These are phyloP conservation scores for Euspilapteryx auroguttella DNA, from an alignment of 2,888 invertebrate genomes.

Conservation along the genomic window DNA sequence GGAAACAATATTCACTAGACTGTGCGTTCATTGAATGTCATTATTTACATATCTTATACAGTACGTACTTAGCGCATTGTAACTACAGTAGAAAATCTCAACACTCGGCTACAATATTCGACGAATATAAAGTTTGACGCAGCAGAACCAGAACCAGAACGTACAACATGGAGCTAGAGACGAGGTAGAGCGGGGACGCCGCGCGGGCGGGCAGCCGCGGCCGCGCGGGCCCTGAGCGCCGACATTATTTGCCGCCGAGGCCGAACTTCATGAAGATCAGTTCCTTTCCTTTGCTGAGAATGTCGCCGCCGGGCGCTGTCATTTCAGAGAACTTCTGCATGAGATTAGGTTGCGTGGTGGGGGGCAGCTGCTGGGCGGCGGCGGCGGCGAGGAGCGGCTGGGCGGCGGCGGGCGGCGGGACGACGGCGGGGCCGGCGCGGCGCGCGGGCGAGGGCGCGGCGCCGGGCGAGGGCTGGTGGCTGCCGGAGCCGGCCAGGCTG, in stretches of 20 bases:
- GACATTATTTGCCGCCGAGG: constrained; percentile 73
- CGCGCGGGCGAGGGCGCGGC: constrained; percentile 27
- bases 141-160: constrained; percentile 2
- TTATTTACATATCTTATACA: constrained; percentile 41
- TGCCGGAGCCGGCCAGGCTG: constrained; percentile 15
- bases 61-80: constrained; percentile 21
- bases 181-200: too few relatives aligned
- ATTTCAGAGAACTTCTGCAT: constrained; percentile 91
- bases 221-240: constrained; percentile 20
- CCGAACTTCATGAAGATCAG: constrained; percentile 94
- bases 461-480: constrained; percentile 11
- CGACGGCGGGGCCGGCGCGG: constrained; percentile 46
- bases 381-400: constrained; percentile 21
- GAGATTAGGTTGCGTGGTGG: constrained; percentile 67
- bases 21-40: constrained; percentile 56
- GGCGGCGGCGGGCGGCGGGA: constrained; percentile 48
- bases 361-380: constrained; percentile 31
- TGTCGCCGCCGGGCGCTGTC: constrained; percentile 86
- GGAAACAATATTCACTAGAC: too few relatives aligned
- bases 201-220: too few relatives aligned
- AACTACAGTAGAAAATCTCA: constrained; percentile 26
- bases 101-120: constrained; percentile 19
- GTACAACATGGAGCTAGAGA: too few relatives aligned
- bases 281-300: constrained; percentile 91
- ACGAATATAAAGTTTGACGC: not conserved